These are phyloP conservation scores for Notothenia coriiceps DNA, from an alignment of 2,113 vertebrate species.

Conservation along the genomic window DNA sequence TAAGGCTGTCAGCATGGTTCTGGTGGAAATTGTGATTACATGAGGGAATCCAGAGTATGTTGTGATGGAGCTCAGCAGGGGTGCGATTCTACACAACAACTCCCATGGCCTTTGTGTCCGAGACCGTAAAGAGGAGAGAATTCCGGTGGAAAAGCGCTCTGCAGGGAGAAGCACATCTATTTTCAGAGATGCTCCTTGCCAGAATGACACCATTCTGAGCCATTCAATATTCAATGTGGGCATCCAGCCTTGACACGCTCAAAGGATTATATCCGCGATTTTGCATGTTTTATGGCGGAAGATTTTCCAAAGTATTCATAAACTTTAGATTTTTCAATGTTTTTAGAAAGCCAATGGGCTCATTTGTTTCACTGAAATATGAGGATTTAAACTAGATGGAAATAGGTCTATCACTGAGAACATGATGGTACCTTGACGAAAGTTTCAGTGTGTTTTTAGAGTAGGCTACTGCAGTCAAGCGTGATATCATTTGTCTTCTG, in stretches of 20 bases:
- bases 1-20: constrained; percentile 47
- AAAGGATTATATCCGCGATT: constrained; percentile 7
- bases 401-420: constrained; percentile 7
- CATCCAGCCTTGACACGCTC: constrained; percentile 7
- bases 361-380: neutral
- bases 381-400: neutral
- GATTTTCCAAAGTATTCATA: neutral
- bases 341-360: neutral
- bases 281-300: constrained; percentile 9
- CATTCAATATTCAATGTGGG: constrained; percentile 26
- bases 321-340: neutral
- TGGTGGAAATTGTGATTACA: constrained; percentile 36
- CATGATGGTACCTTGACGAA: neutral
- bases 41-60: constrained; percentile 35
- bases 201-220: constrained; percentile 30
- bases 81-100: constrained; percentile 51
- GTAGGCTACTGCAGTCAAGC: neutral
- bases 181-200: constrained; percentile 18
- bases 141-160: constrained; percentile 35
- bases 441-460: neutral
- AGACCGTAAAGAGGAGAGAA: constrained; percentile 23
- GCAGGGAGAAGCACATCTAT: constrained; percentile 31
- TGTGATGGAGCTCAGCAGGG: constrained; percentile 62
- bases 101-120: constrained; percentile 14
- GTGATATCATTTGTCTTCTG: constrained; percentile 11